These are phyloP conservation scores for Tringa solitaria DNA, from an alignment of 2,113 vertebrate species.

Conservation along the genomic window DNA sequence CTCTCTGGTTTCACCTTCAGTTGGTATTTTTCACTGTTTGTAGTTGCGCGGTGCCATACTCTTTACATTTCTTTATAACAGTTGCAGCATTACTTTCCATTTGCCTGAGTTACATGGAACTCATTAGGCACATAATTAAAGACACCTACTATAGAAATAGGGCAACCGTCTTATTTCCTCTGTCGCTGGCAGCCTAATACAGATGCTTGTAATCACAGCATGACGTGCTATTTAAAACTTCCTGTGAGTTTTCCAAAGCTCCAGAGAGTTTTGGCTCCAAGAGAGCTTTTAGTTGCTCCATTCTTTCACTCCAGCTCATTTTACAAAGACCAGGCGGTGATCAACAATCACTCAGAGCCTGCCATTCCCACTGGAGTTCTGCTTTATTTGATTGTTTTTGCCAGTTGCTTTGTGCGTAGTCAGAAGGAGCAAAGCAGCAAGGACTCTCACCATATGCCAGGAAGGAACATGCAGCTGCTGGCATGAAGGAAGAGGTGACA, in stretches of 20 bases:
- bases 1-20: background rate
- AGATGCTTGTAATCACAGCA: background rate
- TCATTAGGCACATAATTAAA: background rate
- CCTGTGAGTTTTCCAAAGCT: background rate
- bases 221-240: slow-evolving; percentile 36
- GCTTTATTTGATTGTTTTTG: background rate
- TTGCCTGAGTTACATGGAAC: background rate
- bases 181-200: background rate
- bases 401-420: background rate
- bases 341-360: background rate
- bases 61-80: background rate
- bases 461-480: background rate
- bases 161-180: background rate
- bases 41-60: background rate
- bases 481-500: background rate
- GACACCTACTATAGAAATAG: background rate
- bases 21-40: background rate
- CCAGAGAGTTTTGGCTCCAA: slow-evolving; percentile 15
- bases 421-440: background rate
- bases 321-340: slow-evolving; percentile 8
- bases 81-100: background rate
- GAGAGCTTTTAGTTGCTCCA: background rate
- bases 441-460: background rate
- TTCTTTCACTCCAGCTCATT: slow-evolving; percentile 9
- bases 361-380: background rate